phyloP scores from a whole-genome alignment of 2,888 invertebrate genomes.

The Microctonus brassicae region DNA sequence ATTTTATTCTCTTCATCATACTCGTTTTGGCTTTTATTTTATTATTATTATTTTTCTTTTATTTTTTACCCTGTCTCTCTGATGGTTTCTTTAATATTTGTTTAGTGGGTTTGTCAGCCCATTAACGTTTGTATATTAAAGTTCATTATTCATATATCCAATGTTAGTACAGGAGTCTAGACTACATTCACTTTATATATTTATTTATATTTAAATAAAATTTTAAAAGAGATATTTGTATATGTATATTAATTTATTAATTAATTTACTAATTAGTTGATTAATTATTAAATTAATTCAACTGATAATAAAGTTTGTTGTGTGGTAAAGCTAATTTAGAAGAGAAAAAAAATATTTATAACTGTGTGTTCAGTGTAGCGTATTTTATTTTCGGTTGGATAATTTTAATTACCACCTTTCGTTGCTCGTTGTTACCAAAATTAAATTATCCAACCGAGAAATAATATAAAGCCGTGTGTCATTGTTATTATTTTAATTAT shows the following conservation, averaged over 20 bases:
- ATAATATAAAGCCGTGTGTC: not conserved
- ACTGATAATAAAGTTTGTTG: not conserved
- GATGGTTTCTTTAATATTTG: not conserved
- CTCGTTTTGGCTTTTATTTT: not conserved
- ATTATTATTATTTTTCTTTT: not conserved
- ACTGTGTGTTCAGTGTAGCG: not conserved
- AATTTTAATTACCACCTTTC: not conserved
- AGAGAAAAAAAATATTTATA: no score
- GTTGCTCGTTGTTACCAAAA: not conserved
- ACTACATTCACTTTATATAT: not conserved
- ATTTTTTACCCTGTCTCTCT: not conserved
- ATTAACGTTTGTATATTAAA: not conserved
- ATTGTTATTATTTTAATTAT: not conserved
- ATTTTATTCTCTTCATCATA: not conserved
- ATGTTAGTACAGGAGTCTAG: not conserved
- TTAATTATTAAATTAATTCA: not conserved
- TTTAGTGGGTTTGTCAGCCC: not conserved
- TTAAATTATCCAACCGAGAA: not conserved
- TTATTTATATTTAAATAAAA: not conserved
- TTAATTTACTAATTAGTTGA: no score
- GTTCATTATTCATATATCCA: not conserved
- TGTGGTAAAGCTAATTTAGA: no score
- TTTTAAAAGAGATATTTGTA: no score
- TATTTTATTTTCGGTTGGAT: not conserved
- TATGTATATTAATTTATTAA: no score